Base-by-base conservation (phyloP, 1,140 invertebrate genomes). In the Caenorhabditis brenneri region DNA sequence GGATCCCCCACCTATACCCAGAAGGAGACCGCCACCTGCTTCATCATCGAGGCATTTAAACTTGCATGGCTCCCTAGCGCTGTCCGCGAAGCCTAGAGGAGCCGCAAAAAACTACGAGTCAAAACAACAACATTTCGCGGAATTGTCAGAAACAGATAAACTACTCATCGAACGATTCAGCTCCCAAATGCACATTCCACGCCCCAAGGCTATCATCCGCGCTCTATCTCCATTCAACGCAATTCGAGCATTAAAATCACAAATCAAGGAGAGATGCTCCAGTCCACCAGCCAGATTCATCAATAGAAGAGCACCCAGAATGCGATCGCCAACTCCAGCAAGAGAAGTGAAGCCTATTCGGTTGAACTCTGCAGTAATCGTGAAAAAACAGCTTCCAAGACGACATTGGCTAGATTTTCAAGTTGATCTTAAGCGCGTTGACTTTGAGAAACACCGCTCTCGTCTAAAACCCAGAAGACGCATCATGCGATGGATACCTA, bases 61-160 rank as follows among this genome's bases (percentile, higher is more conserved):
- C 83, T 81, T 84, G 78, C 84, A 82, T 60, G 79, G 80, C 84
- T 81, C 79, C 84, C 79, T 85, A 80, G 80, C 36, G 33, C 80
- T 36, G 42, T 24, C 46, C 79, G 82, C 82, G 82, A 83, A 65
- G 82, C 49, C 82, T 83, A 83, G 82, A 74, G 82, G 82, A 83
- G 82, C 82, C 82, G 53, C 53, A 51, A 83, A 65, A 74, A 51
- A 22, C 46, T 74, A 83, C 31, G 78, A 83, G 82, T 79, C 84
- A 53, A 36, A 24, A 55, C 80, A 51, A 22, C 46, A 79, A 79
- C 12, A 19, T 33, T 60, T 81, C 60, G 60, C 79, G 79, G 84
- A 85, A 60, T 60, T 81, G 60, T 80, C 79, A 55, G 84, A 81
- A 81, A 79, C 69, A 29, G 84, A 85, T 78, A 82, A 60, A 48